Base-by-base conservation (phyloP, 2,797 vertebrate species). In the Sebastes hopkinsi region DNA sequence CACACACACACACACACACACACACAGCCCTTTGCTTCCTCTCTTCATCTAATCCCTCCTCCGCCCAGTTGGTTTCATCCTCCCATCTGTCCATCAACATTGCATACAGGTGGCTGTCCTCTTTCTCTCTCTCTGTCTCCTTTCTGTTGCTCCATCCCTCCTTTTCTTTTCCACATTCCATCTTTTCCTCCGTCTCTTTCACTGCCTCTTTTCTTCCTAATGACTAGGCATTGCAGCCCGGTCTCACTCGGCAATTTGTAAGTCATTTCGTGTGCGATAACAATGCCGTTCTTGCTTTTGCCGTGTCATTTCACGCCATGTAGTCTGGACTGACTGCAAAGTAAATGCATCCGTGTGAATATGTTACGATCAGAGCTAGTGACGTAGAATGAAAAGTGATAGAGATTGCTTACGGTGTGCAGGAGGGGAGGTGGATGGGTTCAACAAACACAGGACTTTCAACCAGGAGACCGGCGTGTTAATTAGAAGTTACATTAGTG, bases 51-150 rank as follows among this genome's bases (percentile, higher is more conserved):
- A 94, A 94, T 93, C 92, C 88, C 88, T 86, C 81, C 89, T 86
- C 85, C 76, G 6, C 86, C 87, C 87, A 84, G 79, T 90, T 68
- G 88, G 89, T 82, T 90, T 91, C 87, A 92, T 93, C 91, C 88
- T 83, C 87, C 91, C 92, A 91, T 94, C 92, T 94, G 91, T 92
- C 91, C 86, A 79, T 92, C 92, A 89, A 83, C 81, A 58, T 64
- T 81, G 84, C 78, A 88, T 92, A 93, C 92, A 93, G 92, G 93
- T 93, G 90, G 84, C 90, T 84, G 75, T 79, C 72, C 80, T 84
- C 77, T 70, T 77, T 73, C 5, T 61, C 70, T 38, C 36, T 84
- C 65, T 60, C 56, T 38, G 67, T 18, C 66, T 72, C 27, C 67
- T 67, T 69, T 86, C 65, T 72, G 5, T 34, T 8, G n/a, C n/a